phyloP scores from a whole-genome alignment of 2,888 invertebrate species.

The Epicampocera succincta region DNA sequence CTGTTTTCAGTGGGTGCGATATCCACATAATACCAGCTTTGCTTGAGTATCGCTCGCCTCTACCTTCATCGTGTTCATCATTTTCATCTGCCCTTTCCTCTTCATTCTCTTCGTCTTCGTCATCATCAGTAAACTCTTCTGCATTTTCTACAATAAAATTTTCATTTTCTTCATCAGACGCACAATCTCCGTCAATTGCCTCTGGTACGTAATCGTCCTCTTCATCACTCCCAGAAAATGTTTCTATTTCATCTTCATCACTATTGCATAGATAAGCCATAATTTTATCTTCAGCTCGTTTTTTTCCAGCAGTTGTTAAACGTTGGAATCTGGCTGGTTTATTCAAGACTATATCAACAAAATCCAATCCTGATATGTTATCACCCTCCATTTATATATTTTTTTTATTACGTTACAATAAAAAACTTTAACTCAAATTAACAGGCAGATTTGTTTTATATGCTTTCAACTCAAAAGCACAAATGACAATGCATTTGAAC shows the following conservation, averaged over 20 bases:
- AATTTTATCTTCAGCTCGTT: background rate
- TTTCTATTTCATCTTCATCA: constrained; percentile 1
- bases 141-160: constrained; percentile 4
- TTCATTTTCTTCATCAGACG: constrained; percentile 6
- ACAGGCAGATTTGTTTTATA: background rate
- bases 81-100: constrained; percentile 1
- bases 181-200: constrained; percentile 16
- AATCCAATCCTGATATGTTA: constrained; percentile 9
- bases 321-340: constrained; percentile 7
- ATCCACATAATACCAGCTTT: too few species aligned
- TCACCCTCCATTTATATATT: background rate
- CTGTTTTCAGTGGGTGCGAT: too few species aligned
- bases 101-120: constrained; percentile 1
- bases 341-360: constrained; percentile 6
- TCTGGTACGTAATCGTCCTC: background rate
- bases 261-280: constrained; percentile 5
- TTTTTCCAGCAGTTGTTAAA: constrained; percentile 4
- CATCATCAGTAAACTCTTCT: constrained; percentile 1
- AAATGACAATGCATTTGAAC: constrained; percentile 5
- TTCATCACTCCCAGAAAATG: constrained; percentile 5
- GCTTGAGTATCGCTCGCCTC: background rate
- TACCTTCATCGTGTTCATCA: constrained; percentile 2
- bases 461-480: constrained; percentile 6
- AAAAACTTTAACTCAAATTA: constrained; percentile 4
- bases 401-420: background rate